Conservation (phyloP, 2,113 vertebrate species). For the Aspidoscelis tigris region DNA sequence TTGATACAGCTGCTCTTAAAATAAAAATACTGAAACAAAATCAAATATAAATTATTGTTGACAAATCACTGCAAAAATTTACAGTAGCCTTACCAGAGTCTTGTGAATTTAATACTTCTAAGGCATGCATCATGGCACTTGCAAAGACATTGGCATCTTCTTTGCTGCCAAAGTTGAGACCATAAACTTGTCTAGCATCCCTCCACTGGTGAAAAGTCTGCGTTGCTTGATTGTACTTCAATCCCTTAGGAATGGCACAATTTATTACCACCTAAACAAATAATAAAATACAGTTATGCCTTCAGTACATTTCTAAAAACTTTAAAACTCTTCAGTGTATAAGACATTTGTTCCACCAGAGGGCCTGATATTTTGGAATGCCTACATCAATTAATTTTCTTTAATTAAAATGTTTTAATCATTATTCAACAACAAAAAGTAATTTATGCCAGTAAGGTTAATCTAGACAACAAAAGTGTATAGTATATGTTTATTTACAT, state of each 20-base stretch:
- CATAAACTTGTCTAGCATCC: slow-evolving; percentile 95
- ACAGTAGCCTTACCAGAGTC: slow-evolving; percentile 84
- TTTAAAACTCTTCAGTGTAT: neutral
- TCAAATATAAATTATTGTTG: neutral
- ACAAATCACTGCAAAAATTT: neutral
- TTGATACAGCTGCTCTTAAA: neutral
- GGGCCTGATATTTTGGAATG: neutral
- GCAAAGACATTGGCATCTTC: slow-evolving; percentile 99
- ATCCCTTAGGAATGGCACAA: slow-evolving; percentile 98
- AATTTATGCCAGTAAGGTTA: neutral
- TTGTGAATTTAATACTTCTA: slow-evolving; percentile 98
- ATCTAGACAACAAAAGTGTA: neutral
- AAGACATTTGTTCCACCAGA: neutral
- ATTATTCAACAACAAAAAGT: neutral
- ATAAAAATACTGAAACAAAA: neutral
- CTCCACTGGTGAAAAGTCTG: slow-evolving; percentile 99
- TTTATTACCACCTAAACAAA: slow-evolving; percentile 94
- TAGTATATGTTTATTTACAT: no score
- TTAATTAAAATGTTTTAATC: neutral
- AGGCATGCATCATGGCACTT: slow-evolving; percentile 99
- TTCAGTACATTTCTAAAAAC: neutral
- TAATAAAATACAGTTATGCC: slow-evolving; percentile 13
- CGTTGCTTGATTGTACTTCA: slow-evolving; percentile 99
- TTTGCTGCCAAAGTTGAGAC: slow-evolving; percentile 98
- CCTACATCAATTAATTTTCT: neutral